Conservation (phyloP, 2,888 invertebrate genomes). For the Acrobasis consociella region DNA sequence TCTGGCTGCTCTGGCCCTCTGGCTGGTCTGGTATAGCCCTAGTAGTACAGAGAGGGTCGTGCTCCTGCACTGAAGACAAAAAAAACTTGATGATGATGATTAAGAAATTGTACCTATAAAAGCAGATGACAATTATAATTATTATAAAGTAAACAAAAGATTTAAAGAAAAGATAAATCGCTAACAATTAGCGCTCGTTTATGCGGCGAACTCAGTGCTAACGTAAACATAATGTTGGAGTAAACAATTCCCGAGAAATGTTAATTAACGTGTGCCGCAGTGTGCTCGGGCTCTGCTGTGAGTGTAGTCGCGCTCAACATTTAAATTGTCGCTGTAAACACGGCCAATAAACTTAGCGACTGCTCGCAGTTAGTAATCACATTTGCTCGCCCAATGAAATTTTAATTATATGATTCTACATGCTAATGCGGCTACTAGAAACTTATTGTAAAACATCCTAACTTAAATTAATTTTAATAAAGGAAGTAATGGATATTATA, state of each 20-base stretch:
- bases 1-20: no score
- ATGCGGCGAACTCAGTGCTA: constrained; percentile 15
- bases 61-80: no score
- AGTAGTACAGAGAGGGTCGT: no score
- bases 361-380: constrained; percentile 26
- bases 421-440: not conserved
- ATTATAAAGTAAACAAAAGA: constrained; percentile 7
- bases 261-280: constrained; percentile 34
- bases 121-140: not conserved
- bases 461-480: no score
- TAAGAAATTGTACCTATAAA: no score
- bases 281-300: not conserved
- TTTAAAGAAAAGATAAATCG: constrained; percentile 27
- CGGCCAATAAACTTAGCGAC: constrained; percentile 49
- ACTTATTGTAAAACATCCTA: not conserved
- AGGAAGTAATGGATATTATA: no score
- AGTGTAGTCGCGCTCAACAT: constrained; percentile 20
- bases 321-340: constrained; percentile 37
- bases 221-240: constrained; percentile 26
- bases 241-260: constrained; percentile 36
- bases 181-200: constrained; percentile 19
- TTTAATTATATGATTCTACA: not conserved
- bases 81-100: no score
- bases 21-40: no score
- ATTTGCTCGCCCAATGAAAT: constrained; percentile 6